Percentiles rank a stretch among this genome's conserved stretches.
Conservation (phyloP, 2,113 vertebrate species). For the Amphiprion percula region DNA sequence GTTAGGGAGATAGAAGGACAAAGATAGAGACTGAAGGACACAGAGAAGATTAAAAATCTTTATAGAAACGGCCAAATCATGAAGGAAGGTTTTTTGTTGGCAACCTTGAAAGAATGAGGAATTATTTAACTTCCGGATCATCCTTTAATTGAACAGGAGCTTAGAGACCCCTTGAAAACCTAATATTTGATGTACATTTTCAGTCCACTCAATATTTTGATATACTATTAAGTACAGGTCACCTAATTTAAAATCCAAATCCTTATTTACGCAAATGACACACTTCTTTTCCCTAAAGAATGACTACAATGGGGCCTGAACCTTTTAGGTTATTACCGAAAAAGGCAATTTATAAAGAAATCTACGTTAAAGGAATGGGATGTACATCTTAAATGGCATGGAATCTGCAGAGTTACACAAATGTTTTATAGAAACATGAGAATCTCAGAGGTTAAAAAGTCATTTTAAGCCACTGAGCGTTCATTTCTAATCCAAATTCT, state of each 20-base stretch:
- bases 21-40: conserved; percentile 46
- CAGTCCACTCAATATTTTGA: not conserved
- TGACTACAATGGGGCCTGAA: not conserved
- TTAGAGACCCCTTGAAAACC: not conserved
- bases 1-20: conserved; percentile 23
- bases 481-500: too few species aligned
- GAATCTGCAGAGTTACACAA: too few species aligned
- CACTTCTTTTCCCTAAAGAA: not conserved
- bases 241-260: not conserved
- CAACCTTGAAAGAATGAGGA: conserved; percentile 20
- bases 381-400: too few species aligned
- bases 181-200: not conserved
- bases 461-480: too few species aligned
- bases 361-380: not conserved
- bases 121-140: not conserved
- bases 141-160: not conserved
- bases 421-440: too few species aligned
- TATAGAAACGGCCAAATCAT: conserved; percentile 9
- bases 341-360: not conserved
- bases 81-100: conserved; percentile 29
- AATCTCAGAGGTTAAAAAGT: too few species aligned
- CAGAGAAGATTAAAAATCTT: conserved; percentile 28
- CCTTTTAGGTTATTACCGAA: not conserved
- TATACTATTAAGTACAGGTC: not conserved
- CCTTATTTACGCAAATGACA: conserved; percentile 10